Conservation (phyloP, 1,140 invertebrate species). For the Heliconius hermathena region DNA sequence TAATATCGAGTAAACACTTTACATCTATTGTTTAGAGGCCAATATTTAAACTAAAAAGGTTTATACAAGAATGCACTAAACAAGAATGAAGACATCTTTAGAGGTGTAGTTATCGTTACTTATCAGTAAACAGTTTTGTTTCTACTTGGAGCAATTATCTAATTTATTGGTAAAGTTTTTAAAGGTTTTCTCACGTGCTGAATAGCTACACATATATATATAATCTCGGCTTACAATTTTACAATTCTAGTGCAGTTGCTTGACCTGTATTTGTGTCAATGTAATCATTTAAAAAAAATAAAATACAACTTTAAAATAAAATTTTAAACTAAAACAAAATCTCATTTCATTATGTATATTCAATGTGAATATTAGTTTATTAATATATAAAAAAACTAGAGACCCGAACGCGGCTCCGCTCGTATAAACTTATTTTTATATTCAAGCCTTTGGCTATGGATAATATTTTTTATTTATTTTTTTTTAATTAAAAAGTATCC, state of each 20-base stretch:
- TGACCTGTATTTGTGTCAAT: constrained; percentile 34
- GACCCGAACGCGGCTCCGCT: too few species aligned
- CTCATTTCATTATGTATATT: not conserved
- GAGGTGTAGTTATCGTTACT: constrained; percentile 25
- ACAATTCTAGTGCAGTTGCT: constrained; percentile 35
- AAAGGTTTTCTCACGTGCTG: constrained; percentile 38
- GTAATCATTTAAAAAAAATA: not conserved
- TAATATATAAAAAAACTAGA: too few species aligned
- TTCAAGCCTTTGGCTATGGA: too few species aligned
- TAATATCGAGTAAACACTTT: not conserved
- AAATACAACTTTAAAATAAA: constrained; percentile 14
- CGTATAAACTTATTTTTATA: too few species aligned
- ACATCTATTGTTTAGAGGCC: not conserved
- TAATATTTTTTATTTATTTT: too few species aligned
- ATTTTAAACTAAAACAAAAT: not conserved
- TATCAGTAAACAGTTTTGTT: constrained; percentile 30
- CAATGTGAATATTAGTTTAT: not conserved
- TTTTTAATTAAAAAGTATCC: too few species aligned
- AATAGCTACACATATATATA: constrained; percentile 32
- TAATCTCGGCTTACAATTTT: constrained; percentile 27
- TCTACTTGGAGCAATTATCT: constrained; percentile 28
- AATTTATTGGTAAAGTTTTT: constrained; percentile 36
- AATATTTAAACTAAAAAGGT: not conserved
- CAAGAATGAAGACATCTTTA: constrained; percentile 32
- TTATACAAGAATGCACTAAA: constrained; percentile 27